Evolutionary conservation across 2,113 vertebrate genomes (phyloP).

Genomic region (Hipposideros armiger): DNA sequence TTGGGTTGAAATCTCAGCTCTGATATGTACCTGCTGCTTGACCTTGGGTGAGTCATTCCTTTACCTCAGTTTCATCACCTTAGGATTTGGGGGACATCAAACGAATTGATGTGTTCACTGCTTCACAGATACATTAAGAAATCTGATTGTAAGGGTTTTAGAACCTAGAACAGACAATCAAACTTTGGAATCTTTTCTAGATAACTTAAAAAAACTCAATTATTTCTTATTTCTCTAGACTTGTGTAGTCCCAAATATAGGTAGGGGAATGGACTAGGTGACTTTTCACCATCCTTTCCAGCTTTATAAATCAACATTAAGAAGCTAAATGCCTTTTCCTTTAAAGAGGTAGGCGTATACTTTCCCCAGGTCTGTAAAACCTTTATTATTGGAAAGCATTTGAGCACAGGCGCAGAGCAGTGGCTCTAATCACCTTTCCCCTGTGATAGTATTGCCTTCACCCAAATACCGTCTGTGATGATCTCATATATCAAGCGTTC

Average conservation of each 20-base stretch:
- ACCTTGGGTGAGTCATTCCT: background rate
- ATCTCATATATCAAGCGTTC: background rate
- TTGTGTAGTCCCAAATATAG: background rate
- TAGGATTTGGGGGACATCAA: background rate
- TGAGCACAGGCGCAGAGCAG: background rate
- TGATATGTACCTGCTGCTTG: background rate
- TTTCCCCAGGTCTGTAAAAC: background rate
- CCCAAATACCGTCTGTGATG: background rate
- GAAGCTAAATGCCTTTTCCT: background rate
- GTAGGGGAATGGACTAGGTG: background rate
- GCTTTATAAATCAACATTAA: background rate
- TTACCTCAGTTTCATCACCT: background rate
- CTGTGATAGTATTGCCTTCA: background rate
- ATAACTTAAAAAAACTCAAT: background rate
- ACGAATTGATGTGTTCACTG: background rate
- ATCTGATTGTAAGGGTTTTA: background rate
- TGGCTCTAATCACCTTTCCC: background rate
- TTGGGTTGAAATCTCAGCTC: background rate
- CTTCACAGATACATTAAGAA: background rate
- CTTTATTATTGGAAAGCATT: background rate
- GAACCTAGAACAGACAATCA: background rate
- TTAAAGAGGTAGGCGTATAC: background rate
- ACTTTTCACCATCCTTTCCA: background rate
- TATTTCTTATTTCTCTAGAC: background rate
- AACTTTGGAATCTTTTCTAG: background rate